Evolutionary conservation across 2,888 invertebrate genomes (phyloP).

Genomic region (Hydraecia micacea): DNA sequence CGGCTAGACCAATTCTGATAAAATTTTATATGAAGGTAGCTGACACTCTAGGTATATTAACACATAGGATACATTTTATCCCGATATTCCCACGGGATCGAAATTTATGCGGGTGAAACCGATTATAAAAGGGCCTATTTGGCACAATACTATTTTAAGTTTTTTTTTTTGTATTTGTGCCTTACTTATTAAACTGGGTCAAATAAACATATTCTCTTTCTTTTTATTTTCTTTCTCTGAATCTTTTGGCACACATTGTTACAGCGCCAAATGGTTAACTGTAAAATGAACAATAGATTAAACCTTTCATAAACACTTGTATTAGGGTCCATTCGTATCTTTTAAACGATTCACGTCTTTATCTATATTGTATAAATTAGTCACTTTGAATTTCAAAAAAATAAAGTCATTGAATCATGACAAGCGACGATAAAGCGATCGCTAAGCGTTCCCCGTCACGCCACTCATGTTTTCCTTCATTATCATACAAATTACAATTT

Average conservation of each 20-base stretch:
- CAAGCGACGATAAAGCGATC: constrained; percentile 56
- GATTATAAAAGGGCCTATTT: not conserved
- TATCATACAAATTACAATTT: constrained; percentile 87
- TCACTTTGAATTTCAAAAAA: constrained; percentile 51
- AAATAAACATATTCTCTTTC: no score
- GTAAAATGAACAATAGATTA: not conserved
- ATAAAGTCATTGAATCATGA: constrained; percentile 69
- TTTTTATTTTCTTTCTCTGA: no score
- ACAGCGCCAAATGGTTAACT: not conserved
- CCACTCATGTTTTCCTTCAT: constrained; percentile 79
- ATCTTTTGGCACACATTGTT: not conserved
- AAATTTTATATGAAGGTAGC: no score
- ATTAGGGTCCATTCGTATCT: not conserved
- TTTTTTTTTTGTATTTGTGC: no score
- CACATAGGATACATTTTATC: no score
- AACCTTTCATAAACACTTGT: not conserved
- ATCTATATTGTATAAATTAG: constrained; percentile 3
- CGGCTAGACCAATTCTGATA: no score
- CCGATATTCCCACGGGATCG: no score
- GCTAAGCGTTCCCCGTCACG: constrained; percentile 71
- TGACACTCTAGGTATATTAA: no score
- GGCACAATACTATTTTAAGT: not conserved
- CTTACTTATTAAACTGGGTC: no score
- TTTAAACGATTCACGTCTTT: not conserved
- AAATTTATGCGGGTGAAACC: no score